Percentiles rank a stretch among this genome's conserved stretches.
These are phyloP conservation scores for Agrotis ipsilon DNA, from an alignment of 2,888 invertebrate genomes.

Conservation along the genomic window DNA sequence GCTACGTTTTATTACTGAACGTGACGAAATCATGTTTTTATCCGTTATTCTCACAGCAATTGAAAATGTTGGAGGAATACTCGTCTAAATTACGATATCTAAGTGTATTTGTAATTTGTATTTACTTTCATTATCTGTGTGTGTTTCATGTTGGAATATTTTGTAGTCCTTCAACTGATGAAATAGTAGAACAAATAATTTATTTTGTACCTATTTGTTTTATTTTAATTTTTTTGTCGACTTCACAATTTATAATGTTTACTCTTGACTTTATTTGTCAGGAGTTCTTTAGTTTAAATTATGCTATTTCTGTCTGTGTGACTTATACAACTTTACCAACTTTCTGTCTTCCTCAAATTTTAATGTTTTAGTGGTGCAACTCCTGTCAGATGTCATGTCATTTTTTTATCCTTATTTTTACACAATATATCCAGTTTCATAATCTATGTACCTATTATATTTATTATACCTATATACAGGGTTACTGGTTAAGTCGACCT, in stretches of 20 bases:
- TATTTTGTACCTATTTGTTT: neutral
- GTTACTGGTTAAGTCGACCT: too few relatives aligned
- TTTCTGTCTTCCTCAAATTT: too few relatives aligned
- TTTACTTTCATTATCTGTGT: slow-evolving; percentile 37
- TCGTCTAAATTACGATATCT: slow-evolving; percentile 40
- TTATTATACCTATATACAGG: too few relatives aligned
- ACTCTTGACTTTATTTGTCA: too few relatives aligned
- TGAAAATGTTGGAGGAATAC: slow-evolving; percentile 16
- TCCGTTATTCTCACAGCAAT: slow-evolving; percentile 27
- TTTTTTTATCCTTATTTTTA: too few relatives aligned
- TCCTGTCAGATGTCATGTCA: too few relatives aligned
- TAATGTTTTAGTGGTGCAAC: too few relatives aligned
- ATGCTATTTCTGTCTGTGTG: too few relatives aligned
- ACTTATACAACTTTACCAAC: too few relatives aligned
- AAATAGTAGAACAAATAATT: neutral
- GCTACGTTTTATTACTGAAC: slow-evolving; percentile 21
- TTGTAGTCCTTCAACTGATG: slow-evolving; percentile 15
- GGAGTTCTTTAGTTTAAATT: too few relatives aligned
- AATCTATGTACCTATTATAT: neutral
- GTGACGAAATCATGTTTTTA: slow-evolving; percentile 46
- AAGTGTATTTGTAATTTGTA: slow-evolving; percentile 25
- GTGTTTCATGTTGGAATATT: slow-evolving; percentile 33
- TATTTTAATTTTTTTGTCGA: neutral
- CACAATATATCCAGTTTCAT: neutral
- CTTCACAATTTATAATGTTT: too few relatives aligned